Percentiles rank a stretch among this genome's conserved stretches.
Conservation (phyloP, 2,113 vertebrate species). For the Callipepla californica region DNA sequence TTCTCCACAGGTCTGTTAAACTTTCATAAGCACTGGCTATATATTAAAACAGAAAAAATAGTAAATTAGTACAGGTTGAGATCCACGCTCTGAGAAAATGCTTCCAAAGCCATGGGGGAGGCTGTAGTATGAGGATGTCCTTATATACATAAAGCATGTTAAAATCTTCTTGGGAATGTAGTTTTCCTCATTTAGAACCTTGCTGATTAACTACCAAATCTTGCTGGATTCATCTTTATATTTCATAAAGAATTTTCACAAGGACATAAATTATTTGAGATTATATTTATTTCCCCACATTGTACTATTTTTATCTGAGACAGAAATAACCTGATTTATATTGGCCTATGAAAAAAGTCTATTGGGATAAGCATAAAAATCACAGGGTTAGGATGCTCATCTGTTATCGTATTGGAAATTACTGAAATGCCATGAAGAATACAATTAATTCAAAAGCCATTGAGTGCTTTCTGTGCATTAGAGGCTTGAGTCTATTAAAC, state of each 20-base stretch:
- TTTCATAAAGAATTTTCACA: background rate
- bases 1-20: background rate
- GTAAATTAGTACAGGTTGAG: background rate
- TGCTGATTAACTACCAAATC: background rate
- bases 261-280: background rate
- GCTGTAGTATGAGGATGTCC: background rate
- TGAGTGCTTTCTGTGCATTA: slow-evolving; percentile 10
- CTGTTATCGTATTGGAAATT: background rate
- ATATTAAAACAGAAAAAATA: background rate
- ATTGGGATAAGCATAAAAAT: background rate
- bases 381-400: background rate
- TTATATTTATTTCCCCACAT: background rate
- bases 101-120: background rate
- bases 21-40: background rate
- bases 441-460: slow-evolving; percentile 49
- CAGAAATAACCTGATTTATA: slow-evolving; percentile 4
- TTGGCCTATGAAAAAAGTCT: background rate
- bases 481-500: slow-evolving; percentile 66
- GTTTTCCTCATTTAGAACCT: background rate
- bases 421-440: slow-evolving; percentile 12
- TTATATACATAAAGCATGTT: background rate
- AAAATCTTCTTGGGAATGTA: background rate
- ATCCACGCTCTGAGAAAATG: background rate
- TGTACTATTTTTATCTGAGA: background rate
- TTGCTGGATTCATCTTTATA: background rate